These are phyloP conservation scores for Monopterus albus DNA, from an alignment of 2,113 vertebrate genomes.

Conservation along the genomic window DNA sequence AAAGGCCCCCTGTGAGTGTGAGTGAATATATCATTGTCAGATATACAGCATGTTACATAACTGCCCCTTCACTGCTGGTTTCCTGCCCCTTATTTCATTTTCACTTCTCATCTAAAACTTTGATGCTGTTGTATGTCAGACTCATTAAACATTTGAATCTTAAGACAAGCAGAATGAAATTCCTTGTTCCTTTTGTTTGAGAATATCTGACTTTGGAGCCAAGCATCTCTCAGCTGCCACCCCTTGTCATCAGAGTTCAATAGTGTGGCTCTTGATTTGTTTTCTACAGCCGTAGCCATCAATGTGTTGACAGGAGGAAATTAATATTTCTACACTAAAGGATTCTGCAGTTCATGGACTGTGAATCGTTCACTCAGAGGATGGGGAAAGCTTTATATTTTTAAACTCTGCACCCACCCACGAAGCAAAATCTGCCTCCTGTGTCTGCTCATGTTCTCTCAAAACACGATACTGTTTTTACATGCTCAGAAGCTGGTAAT, in stretches of 20 bases:
- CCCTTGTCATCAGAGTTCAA: neutral
- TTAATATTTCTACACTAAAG: conserved; percentile 11
- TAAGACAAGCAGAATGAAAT: neutral
- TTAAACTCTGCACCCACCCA: neutral
- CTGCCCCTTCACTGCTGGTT: neutral
- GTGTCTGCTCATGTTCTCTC: neutral
- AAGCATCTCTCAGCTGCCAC: too few species aligned
- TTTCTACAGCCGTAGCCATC: neutral
- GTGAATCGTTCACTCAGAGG: neutral
- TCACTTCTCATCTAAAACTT: neutral
- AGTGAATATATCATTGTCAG: neutral
- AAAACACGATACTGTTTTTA: accelerated
- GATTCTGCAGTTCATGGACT: neutral
- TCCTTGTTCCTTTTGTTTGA: too few species aligned
- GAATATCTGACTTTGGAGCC: too few species aligned
- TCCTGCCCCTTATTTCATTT: neutral
- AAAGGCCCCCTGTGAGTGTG: neutral
- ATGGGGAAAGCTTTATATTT: neutral
- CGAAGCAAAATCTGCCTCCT: neutral
- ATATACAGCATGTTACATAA: neutral
- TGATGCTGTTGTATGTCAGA: neutral
- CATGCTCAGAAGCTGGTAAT: neutral
- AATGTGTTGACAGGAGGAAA: neutral
- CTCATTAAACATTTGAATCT: neutral
- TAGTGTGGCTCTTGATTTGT: neutral